phyloP scores from a whole-genome alignment of 2,797 vertebrate genomes.

The Enteromius unitaeniatus region DNA sequence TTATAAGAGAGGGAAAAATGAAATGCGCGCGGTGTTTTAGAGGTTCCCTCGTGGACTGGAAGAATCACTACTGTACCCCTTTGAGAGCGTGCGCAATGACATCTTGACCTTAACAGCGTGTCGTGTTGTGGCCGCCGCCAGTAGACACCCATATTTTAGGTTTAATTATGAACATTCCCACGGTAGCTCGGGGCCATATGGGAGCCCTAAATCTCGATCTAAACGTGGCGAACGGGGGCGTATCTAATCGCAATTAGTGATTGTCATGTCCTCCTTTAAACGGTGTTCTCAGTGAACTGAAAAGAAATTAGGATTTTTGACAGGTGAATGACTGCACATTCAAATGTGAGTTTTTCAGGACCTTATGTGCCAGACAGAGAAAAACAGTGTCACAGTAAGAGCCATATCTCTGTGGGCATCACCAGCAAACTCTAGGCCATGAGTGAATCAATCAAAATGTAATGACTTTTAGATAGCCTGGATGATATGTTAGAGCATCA shows the following conservation, averaged over 20 bases:
- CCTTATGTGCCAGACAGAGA: constrained; percentile 18
- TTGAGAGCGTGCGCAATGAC: constrained; percentile 65
- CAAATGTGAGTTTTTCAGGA: constrained; percentile 45
- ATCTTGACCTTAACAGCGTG: constrained; percentile 83
- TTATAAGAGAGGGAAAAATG: background rate
- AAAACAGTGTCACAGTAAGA: constrained; percentile 25
- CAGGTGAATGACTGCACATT: constrained; percentile 61
- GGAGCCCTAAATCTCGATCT: constrained; percentile 79
- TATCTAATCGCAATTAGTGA: constrained; percentile 82
- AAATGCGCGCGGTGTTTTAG: background rate
- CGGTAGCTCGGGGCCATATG: constrained; percentile 79
- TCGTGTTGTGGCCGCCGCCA: constrained; percentile 71
- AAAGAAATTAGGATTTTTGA: constrained; percentile 60
- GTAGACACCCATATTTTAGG: constrained; percentile 79
- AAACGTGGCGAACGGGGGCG: constrained; percentile 78
- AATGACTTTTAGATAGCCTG: background rate
- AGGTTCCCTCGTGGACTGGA: background rate
- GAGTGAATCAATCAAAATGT: constrained; percentile 1
- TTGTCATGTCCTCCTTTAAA: constrained; percentile 78
- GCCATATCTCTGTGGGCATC: background rate
- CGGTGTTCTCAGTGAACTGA: constrained; percentile 62
- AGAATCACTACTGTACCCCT: constrained; percentile 43
- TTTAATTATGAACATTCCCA: constrained; percentile 85
- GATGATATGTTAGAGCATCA: background rate
- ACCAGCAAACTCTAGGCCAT: background rate